Percentiles rank a stretch among this genome's conserved stretches.
These are phyloP conservation scores for Opisthograptis luteolata DNA, from an alignment of 2,888 invertebrate species.

Conservation along the genomic window DNA sequence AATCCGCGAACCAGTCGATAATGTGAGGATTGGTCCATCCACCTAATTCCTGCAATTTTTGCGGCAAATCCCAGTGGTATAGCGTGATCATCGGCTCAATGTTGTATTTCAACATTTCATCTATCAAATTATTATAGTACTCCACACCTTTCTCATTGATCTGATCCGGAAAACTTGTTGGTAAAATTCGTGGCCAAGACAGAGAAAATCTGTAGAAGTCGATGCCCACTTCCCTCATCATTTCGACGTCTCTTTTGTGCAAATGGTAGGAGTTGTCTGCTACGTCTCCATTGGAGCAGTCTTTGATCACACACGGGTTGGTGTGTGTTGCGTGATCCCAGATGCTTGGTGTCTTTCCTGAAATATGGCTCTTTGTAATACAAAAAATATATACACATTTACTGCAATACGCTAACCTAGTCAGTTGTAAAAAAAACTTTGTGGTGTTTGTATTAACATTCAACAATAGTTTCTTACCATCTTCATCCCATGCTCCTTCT, in stretches of 20 bases:
- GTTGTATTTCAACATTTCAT: constrained; percentile 82
- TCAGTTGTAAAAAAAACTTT: too few relatives aligned
- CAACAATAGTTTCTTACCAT: constrained; percentile 63
- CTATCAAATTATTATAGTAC: constrained; percentile 86
- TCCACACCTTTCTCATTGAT: constrained; percentile 82
- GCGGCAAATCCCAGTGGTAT: constrained; percentile 78
- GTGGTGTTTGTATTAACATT: too few relatives aligned
- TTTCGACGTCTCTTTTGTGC: constrained; percentile 78
- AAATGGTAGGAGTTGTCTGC: constrained; percentile 84
- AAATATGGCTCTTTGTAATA: constrained; percentile 10
- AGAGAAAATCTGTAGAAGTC: constrained; percentile 81
- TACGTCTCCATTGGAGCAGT: constrained; percentile 82
- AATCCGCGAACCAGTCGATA: constrained; percentile 70
- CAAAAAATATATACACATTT: not conserved
- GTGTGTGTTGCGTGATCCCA: constrained; percentile 85
- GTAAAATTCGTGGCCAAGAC: constrained; percentile 86
- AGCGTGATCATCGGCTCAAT: constrained; percentile 85
- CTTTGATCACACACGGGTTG: constrained; percentile 70
- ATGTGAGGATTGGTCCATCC: constrained; percentile 74
- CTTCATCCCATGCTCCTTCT: constrained; percentile 81
- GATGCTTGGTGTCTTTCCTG: constrained; percentile 81
- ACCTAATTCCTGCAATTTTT: constrained; percentile 75
- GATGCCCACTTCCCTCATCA: constrained; percentile 65
- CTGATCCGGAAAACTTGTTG: constrained; percentile 74
- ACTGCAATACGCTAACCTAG: too few relatives aligned